These are phyloP conservation scores for Chymomyza fuscimana DNA, from an alignment of 2,888 invertebrate genomes.

Conservation along the genomic window DNA sequence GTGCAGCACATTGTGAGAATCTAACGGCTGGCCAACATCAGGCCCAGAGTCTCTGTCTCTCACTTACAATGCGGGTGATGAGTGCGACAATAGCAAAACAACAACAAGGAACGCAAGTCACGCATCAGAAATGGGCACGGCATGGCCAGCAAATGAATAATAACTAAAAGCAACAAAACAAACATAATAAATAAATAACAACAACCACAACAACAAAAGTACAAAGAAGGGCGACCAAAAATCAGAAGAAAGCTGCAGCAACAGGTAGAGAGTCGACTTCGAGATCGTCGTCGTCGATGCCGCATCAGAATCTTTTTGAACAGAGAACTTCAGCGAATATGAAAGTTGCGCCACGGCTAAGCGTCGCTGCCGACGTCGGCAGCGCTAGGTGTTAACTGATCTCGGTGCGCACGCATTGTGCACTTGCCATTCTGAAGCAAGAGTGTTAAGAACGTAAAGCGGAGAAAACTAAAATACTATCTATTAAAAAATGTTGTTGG, in stretches of 20 bases:
- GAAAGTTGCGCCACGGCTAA: slow-evolving; percentile 64
- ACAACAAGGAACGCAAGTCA: slow-evolving; percentile 60
- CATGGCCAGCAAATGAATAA: slow-evolving; percentile 44
- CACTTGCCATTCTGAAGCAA: slow-evolving; percentile 70
- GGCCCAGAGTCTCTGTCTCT: background rate
- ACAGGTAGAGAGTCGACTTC: background rate
- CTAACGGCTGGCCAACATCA: slow-evolving; percentile 44
- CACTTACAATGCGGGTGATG: background rate
- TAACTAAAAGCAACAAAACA: slow-evolving; percentile 32
- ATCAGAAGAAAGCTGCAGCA: slow-evolving; percentile 14
- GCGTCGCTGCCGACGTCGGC: slow-evolving; percentile 26
- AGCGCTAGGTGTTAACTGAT: slow-evolving; percentile 38
- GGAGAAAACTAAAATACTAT: slow-evolving; percentile 12
- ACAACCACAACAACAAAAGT: slow-evolving; percentile 29
- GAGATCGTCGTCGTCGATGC: slow-evolving; percentile 5
- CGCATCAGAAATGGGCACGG: slow-evolving; percentile 72
- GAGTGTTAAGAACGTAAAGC: slow-evolving; percentile 63
- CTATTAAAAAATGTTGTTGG: slow-evolving; percentile 31
- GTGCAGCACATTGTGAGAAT: slow-evolving; percentile 43
- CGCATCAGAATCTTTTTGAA: background rate
- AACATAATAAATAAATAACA: slow-evolving; percentile 49
- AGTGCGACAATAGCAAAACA: slow-evolving; percentile 30
- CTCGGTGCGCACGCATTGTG: slow-evolving; percentile 31
- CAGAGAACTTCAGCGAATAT: slow-evolving; percentile 36
- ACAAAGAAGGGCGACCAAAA: background rate